Evolutionary conservation across 2,797 vertebrate species (phyloP).

Genomic region (Myotis daubentonii): DNA sequence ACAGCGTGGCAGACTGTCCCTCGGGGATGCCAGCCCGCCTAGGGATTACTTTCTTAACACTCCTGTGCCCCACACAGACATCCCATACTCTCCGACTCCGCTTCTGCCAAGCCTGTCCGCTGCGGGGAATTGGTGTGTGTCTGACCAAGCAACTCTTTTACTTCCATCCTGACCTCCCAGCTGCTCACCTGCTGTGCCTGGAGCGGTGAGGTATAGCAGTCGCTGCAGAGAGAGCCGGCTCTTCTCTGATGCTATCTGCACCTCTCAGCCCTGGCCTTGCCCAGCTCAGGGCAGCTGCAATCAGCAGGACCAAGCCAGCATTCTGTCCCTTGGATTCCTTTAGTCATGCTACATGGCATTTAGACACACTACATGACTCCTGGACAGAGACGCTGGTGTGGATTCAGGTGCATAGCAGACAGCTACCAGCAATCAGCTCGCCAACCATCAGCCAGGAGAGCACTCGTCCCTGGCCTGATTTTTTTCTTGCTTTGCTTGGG

Average conservation of each 20-base stretch:
- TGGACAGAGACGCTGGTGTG: not conserved
- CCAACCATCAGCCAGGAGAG: not conserved
- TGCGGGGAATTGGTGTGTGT: not conserved
- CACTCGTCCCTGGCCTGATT: not conserved
- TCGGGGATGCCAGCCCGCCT: not conserved
- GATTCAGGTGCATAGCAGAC: not conserved
- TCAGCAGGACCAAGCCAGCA: not conserved
- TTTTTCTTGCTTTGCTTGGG: not conserved
- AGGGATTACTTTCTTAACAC: not conserved
- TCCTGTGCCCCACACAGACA: not conserved
- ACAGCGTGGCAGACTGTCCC: not conserved
- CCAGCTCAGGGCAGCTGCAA: not conserved
- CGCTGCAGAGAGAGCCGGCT: not conserved
- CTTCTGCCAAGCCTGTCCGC: not conserved
- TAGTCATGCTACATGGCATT: not conserved
- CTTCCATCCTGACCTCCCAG: not conserved
- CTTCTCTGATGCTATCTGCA: not conserved
- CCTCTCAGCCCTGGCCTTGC: not conserved
- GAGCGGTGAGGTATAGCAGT: not conserved
- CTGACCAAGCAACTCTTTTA: not conserved
- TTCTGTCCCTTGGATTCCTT: constrained; percentile 5
- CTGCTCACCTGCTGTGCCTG: not conserved
- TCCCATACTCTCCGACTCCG: not conserved
- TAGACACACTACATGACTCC: not conserved
- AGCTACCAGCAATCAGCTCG: not conserved